Conservation (phyloP, 2,113 vertebrate species). For the Thomomys bottae region DNA sequence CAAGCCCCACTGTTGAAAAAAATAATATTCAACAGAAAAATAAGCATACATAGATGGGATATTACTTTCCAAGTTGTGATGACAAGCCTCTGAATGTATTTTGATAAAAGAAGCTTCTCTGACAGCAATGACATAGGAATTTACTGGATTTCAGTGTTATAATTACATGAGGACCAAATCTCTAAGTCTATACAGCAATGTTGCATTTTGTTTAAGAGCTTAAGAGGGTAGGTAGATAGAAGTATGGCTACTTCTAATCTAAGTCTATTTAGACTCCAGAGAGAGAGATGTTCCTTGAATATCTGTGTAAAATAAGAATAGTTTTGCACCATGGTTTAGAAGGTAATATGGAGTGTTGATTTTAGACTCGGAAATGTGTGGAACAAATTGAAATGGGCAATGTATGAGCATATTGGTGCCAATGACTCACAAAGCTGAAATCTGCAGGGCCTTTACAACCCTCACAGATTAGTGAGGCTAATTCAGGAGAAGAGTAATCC, state of each 20-base stretch:
- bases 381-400: neutral
- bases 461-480: neutral
- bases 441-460: neutral
- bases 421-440: neutral
- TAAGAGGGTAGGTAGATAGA: neutral
- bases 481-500: neutral
- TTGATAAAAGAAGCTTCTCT: neutral
- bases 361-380: constrained; percentile 18
- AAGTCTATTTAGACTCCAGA: neutral
- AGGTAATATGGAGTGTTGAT: neutral
- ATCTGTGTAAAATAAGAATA: neutral
- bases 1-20: too few relatives aligned
- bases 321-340: neutral
- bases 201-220: neutral
- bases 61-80: neutral
- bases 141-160: neutral
- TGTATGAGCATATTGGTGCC: neutral
- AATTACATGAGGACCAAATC: neutral
- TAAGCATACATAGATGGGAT: neutral
- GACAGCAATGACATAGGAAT: neutral
- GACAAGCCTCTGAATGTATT: neutral
- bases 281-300: neutral
- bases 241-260: neutral
- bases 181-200: neutral
- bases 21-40: constrained; percentile 19